Percentiles rank a stretch among this genome's conserved stretches.
phyloP scores from a whole-genome alignment of 2,888 invertebrate species.

The Germaria angustata region DNA sequence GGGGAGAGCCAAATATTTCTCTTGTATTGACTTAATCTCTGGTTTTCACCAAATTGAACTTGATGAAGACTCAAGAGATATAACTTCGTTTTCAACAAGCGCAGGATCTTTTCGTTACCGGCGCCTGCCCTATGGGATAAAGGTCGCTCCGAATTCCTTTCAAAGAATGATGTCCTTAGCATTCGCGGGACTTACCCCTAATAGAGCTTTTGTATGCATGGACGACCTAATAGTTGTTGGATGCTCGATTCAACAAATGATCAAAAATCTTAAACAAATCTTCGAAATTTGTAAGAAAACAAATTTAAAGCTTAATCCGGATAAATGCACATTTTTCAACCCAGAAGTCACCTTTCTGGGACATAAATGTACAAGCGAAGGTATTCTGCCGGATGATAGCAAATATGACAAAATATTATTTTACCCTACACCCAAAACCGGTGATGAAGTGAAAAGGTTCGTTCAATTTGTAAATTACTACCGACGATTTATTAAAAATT shows the following conservation, averaged over 20 bases:
- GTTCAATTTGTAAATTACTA: neutral
- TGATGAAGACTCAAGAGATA: neutral
- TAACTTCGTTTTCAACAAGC: neutral
- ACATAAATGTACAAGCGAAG: slow-evolving; percentile 2
- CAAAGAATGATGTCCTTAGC: slow-evolving; percentile 15
- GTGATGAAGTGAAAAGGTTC: neutral
- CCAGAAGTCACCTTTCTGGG: neutral
- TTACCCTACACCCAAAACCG: neutral
- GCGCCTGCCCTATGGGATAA: neutral
- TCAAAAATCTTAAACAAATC: neutral
- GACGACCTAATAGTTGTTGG: neutral
- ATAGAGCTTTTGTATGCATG: slow-evolving; percentile 10
- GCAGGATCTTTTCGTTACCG: neutral
- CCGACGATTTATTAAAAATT: neutral
- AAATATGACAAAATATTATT: neutral
- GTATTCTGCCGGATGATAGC: neutral
- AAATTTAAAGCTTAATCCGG: neutral
- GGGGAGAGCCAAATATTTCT: slow-evolving; percentile 1
- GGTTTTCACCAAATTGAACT: neutral
- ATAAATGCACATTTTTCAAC: neutral
- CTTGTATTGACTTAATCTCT: neutral
- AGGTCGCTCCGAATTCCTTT: neutral
- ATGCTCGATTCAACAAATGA: neutral
- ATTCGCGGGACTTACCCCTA: neutral
- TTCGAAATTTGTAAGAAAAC: neutral